A percentile compares a stretch with the other conserved stretches of the same genome.
Evolutionary conservation across 2,888 invertebrate species (phyloP).

Genomic region (Lobophora halterata): DNA sequence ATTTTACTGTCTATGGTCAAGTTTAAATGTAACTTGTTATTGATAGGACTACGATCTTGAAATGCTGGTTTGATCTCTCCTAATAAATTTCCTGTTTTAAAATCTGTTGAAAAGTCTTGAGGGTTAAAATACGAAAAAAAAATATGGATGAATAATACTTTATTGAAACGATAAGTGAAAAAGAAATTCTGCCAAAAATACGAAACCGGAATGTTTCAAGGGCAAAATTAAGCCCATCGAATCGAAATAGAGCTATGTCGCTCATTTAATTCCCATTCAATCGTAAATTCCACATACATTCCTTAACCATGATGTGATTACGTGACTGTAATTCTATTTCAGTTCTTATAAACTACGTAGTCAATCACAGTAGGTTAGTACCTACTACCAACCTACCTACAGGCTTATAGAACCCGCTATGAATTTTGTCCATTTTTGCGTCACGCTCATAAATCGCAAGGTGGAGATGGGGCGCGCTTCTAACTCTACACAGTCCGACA

Average conservation of each 20-base stretch:
- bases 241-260: slow-evolving; percentile 14
- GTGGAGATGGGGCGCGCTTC: slow-evolving; percentile 58
- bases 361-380: slow-evolving; percentile 14
- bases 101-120: too few relatives aligned
- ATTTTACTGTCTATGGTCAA: slow-evolving; percentile 24
- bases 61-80: too few relatives aligned
- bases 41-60: too few relatives aligned
- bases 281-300: slow-evolving; percentile 23
- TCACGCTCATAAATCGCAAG: slow-evolving; percentile 71
- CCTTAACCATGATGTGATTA: slow-evolving; percentile 17
- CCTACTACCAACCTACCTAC: slow-evolving; percentile 16
- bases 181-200: slow-evolving; percentile 10
- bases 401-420: slow-evolving; percentile 37
- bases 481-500: slow-evolving; percentile 56
- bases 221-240: too few relatives aligned
- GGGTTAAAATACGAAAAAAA: too few relatives aligned
- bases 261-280: slow-evolving; percentile 10
- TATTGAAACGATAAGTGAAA: too few relatives aligned
- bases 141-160: too few relatives aligned
- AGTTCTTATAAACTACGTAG: slow-evolving; percentile 13
- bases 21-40: slow-evolving; percentile 24
- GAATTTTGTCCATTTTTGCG: slow-evolving; percentile 65
- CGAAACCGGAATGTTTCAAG: too few relatives aligned
- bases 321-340: slow-evolving; percentile 19
- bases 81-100: too few relatives aligned